Percentiles rank a stretch among this genome's conserved stretches.
Conservation (phyloP, 2,113 vertebrate species). For the Mola mola region DNA sequence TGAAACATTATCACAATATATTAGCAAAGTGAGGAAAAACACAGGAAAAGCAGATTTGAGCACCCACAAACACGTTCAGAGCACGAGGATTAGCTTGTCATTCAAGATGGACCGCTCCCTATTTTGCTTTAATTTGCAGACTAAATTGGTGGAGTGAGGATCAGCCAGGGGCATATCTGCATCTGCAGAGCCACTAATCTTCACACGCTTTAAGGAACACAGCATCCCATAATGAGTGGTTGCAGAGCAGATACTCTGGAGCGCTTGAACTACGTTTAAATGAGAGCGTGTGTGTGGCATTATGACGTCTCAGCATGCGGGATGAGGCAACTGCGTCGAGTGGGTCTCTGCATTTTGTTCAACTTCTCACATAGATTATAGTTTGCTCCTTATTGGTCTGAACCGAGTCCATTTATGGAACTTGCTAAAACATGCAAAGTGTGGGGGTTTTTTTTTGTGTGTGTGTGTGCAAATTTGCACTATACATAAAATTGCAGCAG, state of each 20-base stretch:
- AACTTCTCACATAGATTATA: no score
- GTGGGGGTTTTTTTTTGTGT: no score
- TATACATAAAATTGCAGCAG: no score
- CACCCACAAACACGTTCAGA: background rate
- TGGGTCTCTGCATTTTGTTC: background rate
- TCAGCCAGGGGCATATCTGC: conserved; percentile 34
- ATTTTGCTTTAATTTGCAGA: conserved; percentile 13
- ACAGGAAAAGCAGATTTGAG: background rate
- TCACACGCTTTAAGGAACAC: conserved; percentile 17
- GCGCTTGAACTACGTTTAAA: conserved; percentile 14
- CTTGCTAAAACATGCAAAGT: no score
- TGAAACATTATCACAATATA: background rate
- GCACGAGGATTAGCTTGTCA: conserved; percentile 26
- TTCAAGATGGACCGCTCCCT: conserved; percentile 3
- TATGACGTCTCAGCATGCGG: background rate
- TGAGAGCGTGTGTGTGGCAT: conserved; percentile 22
- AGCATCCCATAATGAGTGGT: conserved; percentile 41
- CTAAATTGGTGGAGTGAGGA: conserved; percentile 23
- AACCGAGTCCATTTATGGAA: no score
- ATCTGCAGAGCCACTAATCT: conserved; percentile 42
- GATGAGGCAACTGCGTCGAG: conserved; percentile 6
- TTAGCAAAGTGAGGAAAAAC: background rate
- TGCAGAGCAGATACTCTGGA: conserved; percentile 24
- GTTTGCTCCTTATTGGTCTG: no score
- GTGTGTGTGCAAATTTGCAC: no score